phyloP scores from a whole-genome alignment of 2,888 invertebrate genomes.

The Parnassius glacialis region DNA sequence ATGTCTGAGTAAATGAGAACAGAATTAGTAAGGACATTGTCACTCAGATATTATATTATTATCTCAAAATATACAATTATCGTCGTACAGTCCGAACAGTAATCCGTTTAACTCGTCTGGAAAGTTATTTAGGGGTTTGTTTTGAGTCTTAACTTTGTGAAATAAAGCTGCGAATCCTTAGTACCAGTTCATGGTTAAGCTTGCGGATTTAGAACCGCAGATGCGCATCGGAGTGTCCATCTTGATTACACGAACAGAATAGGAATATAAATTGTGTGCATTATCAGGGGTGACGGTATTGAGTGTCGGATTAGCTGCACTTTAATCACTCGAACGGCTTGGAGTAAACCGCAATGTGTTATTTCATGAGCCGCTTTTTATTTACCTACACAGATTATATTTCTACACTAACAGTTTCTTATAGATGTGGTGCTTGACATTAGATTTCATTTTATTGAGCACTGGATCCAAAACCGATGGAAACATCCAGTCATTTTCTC shows the following conservation, averaged over 20 bases:
- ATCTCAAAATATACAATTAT: conserved; percentile 25
- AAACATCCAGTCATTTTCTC: no score
- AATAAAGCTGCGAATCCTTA: conserved; percentile 40
- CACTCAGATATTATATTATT: conserved; percentile 30
- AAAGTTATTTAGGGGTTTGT: background rate
- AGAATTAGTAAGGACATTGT: conserved; percentile 41
- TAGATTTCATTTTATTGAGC: no score
- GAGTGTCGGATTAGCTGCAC: conserved; percentile 55
- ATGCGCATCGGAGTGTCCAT: conserved; percentile 69
- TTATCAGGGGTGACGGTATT: conserved; percentile 33
- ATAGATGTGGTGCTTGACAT: no score
- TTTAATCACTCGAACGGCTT: background rate
- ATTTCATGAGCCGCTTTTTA: no score
- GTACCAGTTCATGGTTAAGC: conserved; percentile 21
- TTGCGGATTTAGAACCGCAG: conserved; percentile 52
- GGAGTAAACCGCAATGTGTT: no score
- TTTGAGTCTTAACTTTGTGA: conserved; percentile 25
- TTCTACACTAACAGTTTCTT: no score
- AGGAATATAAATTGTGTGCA: conserved; percentile 66
- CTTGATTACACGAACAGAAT: conserved; percentile 68
- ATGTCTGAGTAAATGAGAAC: conserved; percentile 41
- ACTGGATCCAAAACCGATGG: no score
- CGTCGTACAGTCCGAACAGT: conserved; percentile 43
- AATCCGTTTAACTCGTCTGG: conserved; percentile 51
- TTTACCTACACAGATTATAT: no score